Base-by-base conservation (phyloP, 2,797 vertebrate species). In the Poeciliopsis turneri region DNA sequence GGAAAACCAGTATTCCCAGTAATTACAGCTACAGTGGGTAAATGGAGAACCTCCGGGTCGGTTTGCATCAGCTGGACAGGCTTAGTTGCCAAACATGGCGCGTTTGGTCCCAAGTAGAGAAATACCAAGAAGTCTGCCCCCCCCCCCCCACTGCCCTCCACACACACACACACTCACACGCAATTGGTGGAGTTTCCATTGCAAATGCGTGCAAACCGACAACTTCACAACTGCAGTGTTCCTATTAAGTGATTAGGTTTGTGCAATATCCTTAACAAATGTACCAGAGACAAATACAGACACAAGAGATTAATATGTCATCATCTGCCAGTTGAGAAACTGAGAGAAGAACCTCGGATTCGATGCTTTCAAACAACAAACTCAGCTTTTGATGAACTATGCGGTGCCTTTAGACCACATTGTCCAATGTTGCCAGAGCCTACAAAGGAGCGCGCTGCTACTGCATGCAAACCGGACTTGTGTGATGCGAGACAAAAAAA, bases 1-100 rank as follows among this genome's bases (percentile, higher is more conserved):
- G 57, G 47, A 28, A 23, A 71, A 72, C 53, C 66, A 71, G 51
- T 28, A 71, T 28, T 12, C 33, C 45, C 66, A 59, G 23, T 75
- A 71, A 70, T 39, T 28, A n/a, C 23, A 74, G 12, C 46, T 25
- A 53, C 41, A 53, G 20, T 43, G 12, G n/a, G n/a, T 72, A 66
- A 53, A 53, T 66, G n/a, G 16, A 2, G 41, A 64, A 71, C 39
- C 18, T 55, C 39, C 0, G 5, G 11, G 12, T 43, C 11, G 9
- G n/a, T 46, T 73, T 73, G 59, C 30, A 72, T 49, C 23, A 25
- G 45, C 16, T 41, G 10, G n/a, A 15, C n/a, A n/a, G 23, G 53
- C 11, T 5, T 57, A 57, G 53, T 6, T 70, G 51, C 6, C n/a
- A 77, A 77, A 16, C 3, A 77, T 36, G 47, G 23, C 23, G 49